Evolutionary conservation across 2,888 invertebrate genomes (phyloP).

Genomic region (Diarsia dahlii): DNA sequence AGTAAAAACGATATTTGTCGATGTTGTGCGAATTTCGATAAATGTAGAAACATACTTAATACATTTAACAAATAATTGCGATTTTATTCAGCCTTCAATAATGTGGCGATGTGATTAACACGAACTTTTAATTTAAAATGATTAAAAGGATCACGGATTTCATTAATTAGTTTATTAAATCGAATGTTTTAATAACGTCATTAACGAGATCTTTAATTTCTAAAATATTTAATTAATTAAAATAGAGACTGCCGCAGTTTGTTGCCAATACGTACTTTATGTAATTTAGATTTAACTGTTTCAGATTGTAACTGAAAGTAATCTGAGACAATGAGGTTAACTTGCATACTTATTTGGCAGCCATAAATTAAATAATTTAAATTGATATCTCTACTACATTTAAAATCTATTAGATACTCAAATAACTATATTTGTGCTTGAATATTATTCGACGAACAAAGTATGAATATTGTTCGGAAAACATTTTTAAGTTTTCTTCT

Average conservation of each 20-base stretch:
- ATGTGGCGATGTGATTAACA: slow-evolving; percentile 1
- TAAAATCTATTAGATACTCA: neutral
- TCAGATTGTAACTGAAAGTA: neutral
- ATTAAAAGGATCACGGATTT: too few species aligned
- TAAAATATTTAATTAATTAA: neutral
- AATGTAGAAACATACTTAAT: neutral
- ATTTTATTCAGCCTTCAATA: slow-evolving; percentile 13
- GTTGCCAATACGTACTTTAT: too few species aligned
- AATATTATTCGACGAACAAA: too few species aligned
- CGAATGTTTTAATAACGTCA: slow-evolving; percentile 16
- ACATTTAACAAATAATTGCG: slow-evolving; percentile 18
- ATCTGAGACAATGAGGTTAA: neutral
- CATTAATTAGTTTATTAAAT: too few species aligned
- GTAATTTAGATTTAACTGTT: neutral
- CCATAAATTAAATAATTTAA: neutral
- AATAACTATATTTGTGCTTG: neutral
- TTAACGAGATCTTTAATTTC: slow-evolving; percentile 18
- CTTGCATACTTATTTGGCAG: neutral
- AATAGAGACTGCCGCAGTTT: neutral
- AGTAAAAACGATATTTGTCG: neutral
- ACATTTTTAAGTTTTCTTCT: neutral
- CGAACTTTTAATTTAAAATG: neutral
- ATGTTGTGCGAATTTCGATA: neutral
- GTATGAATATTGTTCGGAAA: neutral
- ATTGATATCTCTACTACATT: neutral